Evolutionary conservation across 1,140 invertebrate species (phyloP), one percentile per base, ranked within the genome.

Genomic region (Fopius arisanus): DNA sequence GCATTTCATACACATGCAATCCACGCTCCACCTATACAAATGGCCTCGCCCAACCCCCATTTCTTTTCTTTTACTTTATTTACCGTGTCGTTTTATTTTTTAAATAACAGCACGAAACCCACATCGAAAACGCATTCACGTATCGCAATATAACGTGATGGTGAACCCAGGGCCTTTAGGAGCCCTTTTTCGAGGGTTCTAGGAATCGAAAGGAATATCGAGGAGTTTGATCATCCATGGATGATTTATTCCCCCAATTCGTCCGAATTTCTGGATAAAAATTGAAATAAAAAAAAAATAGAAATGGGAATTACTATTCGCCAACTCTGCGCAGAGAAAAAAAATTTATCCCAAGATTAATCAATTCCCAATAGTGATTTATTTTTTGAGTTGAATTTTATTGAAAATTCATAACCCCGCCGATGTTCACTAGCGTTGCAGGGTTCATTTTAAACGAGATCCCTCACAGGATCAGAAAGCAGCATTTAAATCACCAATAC

Each of bases 151-250:
- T 59, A 59, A 59, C 54, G 54, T 26, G 54, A 26, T 59, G 54
- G 54, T 59, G 54, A 59, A 59, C 21, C 54, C 12, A 0, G 54
- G 54, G 54, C 54, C 54, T 7, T 21, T 4, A 26, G 5, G 54
- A 59, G 54, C 54, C 54, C 54, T 59, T 59, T 59, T 59, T 59
- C 23, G 23, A 59, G 19, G 6, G 54, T 59, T 59, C 54, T 59
- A 59, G 54, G 54, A 59, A 59, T 59, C 54, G 54, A 28, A 59
- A 59, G 54, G 54, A 59, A n/a, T 59, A 59, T 59, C 54, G 54
- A 59, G 54, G 23, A 59, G 54, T 59, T 59, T 28, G 54, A 59
- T 59, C 54, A 59, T 59, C 54, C 19, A 23, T 23, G 2, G 54
- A 59, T 59, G 54, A 59, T 59, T 59, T 59, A 59, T 59, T 59